phyloP scores from a whole-genome alignment of 2,797 vertebrate species.

The Halcyon badia region DNA sequence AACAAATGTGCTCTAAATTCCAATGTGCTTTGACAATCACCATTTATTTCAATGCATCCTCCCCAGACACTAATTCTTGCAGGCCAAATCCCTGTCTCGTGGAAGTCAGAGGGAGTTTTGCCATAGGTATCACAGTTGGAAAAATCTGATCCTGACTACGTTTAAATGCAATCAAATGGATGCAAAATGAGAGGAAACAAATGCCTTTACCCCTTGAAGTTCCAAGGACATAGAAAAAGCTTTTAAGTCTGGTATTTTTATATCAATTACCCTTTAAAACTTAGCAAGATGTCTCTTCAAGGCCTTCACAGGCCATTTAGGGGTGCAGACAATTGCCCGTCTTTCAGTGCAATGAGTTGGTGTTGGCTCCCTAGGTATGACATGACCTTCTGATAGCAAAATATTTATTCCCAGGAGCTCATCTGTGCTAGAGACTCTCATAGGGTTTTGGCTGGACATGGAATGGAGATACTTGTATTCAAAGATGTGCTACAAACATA shows the following conservation, averaged over 20 bases:
- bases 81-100: neutral
- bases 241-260: neutral
- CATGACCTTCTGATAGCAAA: neutral
- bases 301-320: neutral
- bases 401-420: neutral
- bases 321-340: neutral
- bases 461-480: neutral
- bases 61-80: slow-evolving; percentile 29
- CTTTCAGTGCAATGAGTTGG: neutral
- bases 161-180: slow-evolving; percentile 21
- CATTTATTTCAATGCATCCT: slow-evolving; percentile 56
- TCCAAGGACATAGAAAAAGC: neutral
- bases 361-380: neutral
- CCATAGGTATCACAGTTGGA: slow-evolving; percentile 8
- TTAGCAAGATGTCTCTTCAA: neutral
- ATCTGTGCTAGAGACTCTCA: neutral
- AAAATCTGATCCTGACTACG: slow-evolving; percentile 17
- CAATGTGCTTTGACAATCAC: slow-evolving; percentile 64
- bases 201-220: neutral
- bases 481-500: neutral
- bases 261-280: neutral
- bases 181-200: slow-evolving; percentile 18
- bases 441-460: neutral
- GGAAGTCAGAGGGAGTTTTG: slow-evolving; percentile 47
- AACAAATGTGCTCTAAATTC: slow-evolving; percentile 70